Evolutionary conservation across 2,797 vertebrate genomes (phyloP).

Genomic region (Falco rusticolus): DNA sequence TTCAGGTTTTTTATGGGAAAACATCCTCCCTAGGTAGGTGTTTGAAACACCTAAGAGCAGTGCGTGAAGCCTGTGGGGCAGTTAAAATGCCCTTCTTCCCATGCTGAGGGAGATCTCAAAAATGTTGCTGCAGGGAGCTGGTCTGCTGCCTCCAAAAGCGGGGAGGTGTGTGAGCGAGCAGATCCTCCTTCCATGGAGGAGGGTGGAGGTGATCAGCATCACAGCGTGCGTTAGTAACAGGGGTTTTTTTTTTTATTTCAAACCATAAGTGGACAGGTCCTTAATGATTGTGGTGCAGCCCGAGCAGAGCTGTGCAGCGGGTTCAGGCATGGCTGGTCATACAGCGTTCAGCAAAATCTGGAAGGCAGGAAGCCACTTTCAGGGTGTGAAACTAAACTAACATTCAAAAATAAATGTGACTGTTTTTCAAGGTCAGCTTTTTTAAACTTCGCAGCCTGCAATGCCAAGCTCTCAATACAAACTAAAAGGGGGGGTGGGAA

Average conservation of each 20-base stretch:
- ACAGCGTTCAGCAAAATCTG: background rate
- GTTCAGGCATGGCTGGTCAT: conserved; percentile 5
- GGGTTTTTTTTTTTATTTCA: background rate
- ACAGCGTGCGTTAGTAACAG: background rate
- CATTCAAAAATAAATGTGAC: conserved; percentile 62
- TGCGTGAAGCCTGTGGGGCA: background rate
- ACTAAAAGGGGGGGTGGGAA: background rate
- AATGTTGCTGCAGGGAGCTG: background rate
- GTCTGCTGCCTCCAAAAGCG: background rate
- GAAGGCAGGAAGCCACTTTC: conserved; percentile 46
- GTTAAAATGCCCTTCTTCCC: background rate
- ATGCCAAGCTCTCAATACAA: background rate
- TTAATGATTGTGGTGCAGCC: background rate
- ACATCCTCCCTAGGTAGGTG: background rate
- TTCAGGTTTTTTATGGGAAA: background rate
- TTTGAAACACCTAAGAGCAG: background rate
- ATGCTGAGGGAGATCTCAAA: background rate
- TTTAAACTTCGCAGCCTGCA: conserved; percentile 35
- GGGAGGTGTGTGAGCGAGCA: background rate
- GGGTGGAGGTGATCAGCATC: background rate
- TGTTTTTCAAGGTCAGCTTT: conserved; percentile 59
- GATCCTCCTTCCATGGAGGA: background rate
- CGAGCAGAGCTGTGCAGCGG: background rate
- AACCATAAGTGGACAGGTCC: background rate
- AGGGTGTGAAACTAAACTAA: conserved; percentile 47